These are phyloP conservation scores for Peromyscus leucopus DNA, from an alignment of 2,113 vertebrate species.

Conservation along the genomic window DNA sequence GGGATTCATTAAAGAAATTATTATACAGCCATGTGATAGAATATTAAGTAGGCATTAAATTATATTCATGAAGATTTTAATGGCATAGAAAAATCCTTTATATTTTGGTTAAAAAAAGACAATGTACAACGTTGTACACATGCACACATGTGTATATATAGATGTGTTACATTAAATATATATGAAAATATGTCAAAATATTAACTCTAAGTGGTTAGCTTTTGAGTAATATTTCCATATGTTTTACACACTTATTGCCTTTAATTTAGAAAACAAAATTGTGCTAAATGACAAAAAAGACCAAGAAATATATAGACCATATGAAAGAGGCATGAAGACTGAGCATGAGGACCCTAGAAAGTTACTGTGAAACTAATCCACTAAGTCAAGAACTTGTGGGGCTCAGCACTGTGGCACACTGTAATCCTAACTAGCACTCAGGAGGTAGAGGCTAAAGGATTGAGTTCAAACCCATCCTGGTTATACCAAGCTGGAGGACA, in stretches of 20 bases:
- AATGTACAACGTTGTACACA: conserved; percentile 39
- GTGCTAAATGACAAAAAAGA: conserved; percentile 48
- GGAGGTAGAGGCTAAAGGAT: background rate
- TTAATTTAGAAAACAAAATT: conserved; percentile 40
- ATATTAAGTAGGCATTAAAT: conserved; percentile 71
- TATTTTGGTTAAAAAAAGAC: conserved; percentile 58
- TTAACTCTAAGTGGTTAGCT: conserved; percentile 42
- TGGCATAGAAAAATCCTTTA: conserved; percentile 24
- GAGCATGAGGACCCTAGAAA: background rate
- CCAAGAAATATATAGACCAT: background rate
- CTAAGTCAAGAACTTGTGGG: background rate
- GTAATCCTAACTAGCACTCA: background rate
- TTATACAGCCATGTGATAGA: conserved; percentile 57
- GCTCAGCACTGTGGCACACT: background rate
- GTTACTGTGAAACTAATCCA: background rate
- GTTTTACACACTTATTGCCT: conserved; percentile 10
- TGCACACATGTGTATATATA: background rate
- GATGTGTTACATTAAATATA: background rate
- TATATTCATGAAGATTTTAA: conserved; percentile 64
- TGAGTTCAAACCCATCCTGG: background rate
- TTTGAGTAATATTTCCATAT: conserved; percentile 45
- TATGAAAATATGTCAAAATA: conserved; percentile 17
- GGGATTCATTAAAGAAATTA: conserved; percentile 69
- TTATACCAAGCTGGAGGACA: background rate
- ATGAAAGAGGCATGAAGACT: conserved; percentile 28